phyloP scores from a whole-genome alignment of 2,113 vertebrate genomes.

The Excalfactoria chinensis region DNA sequence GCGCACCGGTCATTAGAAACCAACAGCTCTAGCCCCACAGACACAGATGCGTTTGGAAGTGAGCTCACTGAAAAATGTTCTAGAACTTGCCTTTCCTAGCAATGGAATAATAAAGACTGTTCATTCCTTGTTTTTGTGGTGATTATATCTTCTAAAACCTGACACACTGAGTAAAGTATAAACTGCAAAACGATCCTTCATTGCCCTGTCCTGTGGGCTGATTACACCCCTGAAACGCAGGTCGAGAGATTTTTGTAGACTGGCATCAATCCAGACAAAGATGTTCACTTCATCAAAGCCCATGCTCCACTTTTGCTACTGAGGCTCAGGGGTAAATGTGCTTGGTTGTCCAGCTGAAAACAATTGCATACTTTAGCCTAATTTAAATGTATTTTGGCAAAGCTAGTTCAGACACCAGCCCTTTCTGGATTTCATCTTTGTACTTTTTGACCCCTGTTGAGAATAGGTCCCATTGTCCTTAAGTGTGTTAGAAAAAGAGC shows the following conservation, averaged over 20 bases:
- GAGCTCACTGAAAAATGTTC: background rate
- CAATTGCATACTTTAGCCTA: background rate
- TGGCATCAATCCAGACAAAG: background rate
- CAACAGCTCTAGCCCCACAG: background rate
- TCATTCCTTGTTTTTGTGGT: background rate
- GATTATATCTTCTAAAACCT: background rate
- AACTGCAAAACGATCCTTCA: background rate
- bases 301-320: background rate
- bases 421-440: background rate
- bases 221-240: background rate
- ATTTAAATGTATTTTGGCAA: background rate
- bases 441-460: background rate
- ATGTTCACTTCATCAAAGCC: background rate
- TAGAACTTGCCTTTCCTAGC: background rate
- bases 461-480: background rate
- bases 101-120: background rate
- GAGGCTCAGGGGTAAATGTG: background rate
- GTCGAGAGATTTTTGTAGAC: background rate
- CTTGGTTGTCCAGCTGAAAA: background rate
- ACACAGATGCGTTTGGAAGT: background rate
- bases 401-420: background rate
- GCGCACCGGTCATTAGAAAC: background rate
- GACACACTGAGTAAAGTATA: background rate
- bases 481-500: background rate
- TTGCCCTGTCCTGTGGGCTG: background rate